A percentile compares a stretch with the other conserved stretches of the same genome.
phyloP scores from a whole-genome alignment of 2,113 vertebrate species.

The Macaca mulatta region DNA sequence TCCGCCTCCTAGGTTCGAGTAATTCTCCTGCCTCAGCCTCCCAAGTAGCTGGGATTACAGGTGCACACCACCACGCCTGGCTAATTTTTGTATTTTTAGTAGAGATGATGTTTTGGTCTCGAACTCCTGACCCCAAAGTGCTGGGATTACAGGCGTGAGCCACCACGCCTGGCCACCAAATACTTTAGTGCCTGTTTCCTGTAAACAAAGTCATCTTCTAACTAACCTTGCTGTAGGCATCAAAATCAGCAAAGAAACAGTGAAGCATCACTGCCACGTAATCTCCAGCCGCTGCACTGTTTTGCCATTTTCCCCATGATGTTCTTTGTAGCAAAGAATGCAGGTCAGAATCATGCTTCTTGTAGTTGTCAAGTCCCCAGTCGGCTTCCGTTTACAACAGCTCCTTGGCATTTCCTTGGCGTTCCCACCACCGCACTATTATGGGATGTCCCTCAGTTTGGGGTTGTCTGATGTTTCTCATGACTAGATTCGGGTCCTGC shows the following conservation, averaged over 20 bases:
- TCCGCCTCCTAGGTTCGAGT: too few species aligned
- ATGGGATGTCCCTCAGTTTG: neutral
- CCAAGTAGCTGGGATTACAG: too few species aligned
- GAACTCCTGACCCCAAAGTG: too few species aligned
- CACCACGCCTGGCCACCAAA: too few species aligned
- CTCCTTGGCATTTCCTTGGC: neutral
- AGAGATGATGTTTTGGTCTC: too few species aligned
- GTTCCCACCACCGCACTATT: neutral
- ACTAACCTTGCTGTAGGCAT: neutral
- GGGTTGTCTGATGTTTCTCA: neutral
- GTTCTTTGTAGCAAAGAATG: neutral
- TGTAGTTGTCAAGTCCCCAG: neutral
- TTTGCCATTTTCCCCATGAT: neutral
- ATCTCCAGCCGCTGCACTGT: neutral
- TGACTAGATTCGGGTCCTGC: neutral
- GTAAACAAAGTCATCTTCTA: neutral
- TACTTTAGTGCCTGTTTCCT: neutral
- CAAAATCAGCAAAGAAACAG: neutral
- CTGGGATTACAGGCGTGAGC: too few species aligned
- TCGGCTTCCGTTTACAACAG: neutral
- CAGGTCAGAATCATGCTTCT: neutral
- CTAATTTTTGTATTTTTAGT: too few species aligned
- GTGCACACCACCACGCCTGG: rapidly evolving
- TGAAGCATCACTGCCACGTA: neutral
- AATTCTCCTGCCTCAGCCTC: too few species aligned